Evolutionary conservation across 2,113 vertebrate species (phyloP), one percentile per base, ranked within the genome.

Genomic region (Aptenodytes forsteri): DNA sequence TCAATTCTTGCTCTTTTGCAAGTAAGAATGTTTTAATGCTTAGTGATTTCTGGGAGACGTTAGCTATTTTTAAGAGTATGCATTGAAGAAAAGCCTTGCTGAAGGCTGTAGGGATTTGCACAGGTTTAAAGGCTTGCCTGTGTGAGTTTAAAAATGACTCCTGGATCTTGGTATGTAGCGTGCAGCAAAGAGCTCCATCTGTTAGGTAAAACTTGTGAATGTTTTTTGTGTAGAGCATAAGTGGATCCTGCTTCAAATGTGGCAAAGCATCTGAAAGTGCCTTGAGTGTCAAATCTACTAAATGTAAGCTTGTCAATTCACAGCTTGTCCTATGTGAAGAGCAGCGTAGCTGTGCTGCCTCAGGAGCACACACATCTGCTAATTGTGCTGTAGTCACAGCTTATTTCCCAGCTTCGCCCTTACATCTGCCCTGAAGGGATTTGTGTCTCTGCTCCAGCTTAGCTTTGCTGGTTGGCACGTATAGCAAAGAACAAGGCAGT

Each of bases 141-240:
- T 22, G 34, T 82, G 69, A 42, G 49, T 87, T 87, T 75, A 61
- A 89, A 92, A 96, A 94, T 52, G 36, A 46, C 66, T 96, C 47
- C 93, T 87, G 89, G 70, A 78, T 91, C 84, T 91, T 67, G 47
- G 26, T 82, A 26, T 20, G 30, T 67, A 69, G 56, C 44, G 27
- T 56, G 50, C 87, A 94, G 93, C 84, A 83, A 34, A 75, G 52
- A 89, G 91, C 95, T 95, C 93, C 95, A 95, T 96, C 96, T 97
- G 91, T 75, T 84, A 94, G 67, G 66, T 84, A 40, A 82, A 92
- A 95, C 76, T 87, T 83, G 93, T 58, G 93, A 95, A 78, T 73
- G 36, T 83, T 95, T 83, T 95, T 58, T 77, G 64, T 92, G 80
- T 84, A 19, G 83, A 85, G 55, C 85, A 15, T 4, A 82, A 97